Base-by-base conservation (phyloP, 2,888 invertebrate species). In the Eucera pruinosa region DNA sequence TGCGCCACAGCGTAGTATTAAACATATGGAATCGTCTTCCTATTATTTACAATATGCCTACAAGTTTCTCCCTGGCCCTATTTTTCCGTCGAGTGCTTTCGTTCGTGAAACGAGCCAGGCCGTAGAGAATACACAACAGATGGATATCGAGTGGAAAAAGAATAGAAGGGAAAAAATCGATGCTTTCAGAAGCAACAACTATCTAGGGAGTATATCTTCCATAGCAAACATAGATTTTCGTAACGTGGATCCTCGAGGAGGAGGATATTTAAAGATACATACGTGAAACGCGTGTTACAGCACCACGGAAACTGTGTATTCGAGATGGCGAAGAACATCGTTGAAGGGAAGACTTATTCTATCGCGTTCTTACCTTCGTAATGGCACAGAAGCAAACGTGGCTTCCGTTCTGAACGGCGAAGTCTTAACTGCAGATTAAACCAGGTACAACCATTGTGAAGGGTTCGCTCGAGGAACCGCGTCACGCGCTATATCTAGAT, bases 371-470 rank as follows among this genome's bases (percentile, higher is more conserved):
- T 84, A 84, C 84, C 84, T 70, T 41, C 39, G 66, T 15, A 41
- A 52, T 25, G 67, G 36, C 61, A 36, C 72, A 66, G 64, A 71
- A 79, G 62, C 58, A 52, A 64, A 61, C 52, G 68, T 45, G 25
- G 68, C 58, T 77, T 65, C 78, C 50, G 72, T 36, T 71, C 60
- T 1, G 45, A 39, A 54, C 55, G 70, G 52, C 58, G 75, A 64
- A 68, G 62, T 67, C 76, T 80, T 75, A 83, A 83, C 72, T 72
- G 76, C 74, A 70, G 78, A 80, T 83, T 73, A 82, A 83, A 83
- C 81, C 85, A 85, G 85, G 85, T 85, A 85, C 80, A 68, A 85
- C 69, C 76, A 78, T 78, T 71, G 77, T 62, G 78, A 71, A 57
- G 50, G 70, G 74, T 52, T 64, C 47, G 25, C 30, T 61, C 45